These are phyloP conservation scores for Drosophila stalkeri DNA, from an alignment of 2,888 invertebrate genomes.

Conservation along the genomic window DNA sequence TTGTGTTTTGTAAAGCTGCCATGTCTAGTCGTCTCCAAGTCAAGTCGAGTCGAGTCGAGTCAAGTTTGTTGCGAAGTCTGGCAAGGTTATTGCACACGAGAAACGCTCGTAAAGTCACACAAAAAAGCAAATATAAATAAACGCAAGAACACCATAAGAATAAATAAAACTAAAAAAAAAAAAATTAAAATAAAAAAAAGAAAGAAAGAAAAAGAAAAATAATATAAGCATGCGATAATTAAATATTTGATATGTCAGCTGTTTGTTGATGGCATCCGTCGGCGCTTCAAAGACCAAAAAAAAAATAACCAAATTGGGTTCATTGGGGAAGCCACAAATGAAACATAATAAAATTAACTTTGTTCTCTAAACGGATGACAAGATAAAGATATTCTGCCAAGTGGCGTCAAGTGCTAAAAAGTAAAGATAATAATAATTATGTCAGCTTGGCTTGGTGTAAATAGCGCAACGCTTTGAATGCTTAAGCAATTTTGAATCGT, in stretches of 20 bases:
- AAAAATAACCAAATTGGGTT: background rate
- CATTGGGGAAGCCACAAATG: constrained; percentile 1
- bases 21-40: constrained; percentile 45
- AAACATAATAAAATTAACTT: constrained; percentile 9
- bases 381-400: background rate
- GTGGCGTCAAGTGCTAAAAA: constrained; percentile 14
- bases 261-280: constrained; percentile 46
- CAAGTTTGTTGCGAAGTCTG: constrained; percentile 50
- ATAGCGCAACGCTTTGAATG: background rate
- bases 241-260: constrained; percentile 72
- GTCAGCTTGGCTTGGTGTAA: background rate
- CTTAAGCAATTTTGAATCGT: background rate
- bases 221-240: constrained; percentile 59
- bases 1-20: constrained; percentile 41
- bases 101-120: constrained; percentile 34
- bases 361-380: background rate
- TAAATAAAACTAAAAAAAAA: constrained; percentile 37
- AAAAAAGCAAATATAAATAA: constrained; percentile 6
- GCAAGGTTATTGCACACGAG: constrained; percentile 68
- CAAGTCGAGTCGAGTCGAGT: constrained; percentile 26
- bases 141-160: constrained; percentile 39
- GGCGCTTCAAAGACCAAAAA: constrained; percentile 47
- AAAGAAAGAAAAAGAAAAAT: constrained; percentile 26
- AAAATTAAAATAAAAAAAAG: constrained; percentile 35
- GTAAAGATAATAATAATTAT: background rate